Evolutionary conservation across 2,113 vertebrate species (phyloP).

Genomic region (Thinocorus orbignyianus): DNA sequence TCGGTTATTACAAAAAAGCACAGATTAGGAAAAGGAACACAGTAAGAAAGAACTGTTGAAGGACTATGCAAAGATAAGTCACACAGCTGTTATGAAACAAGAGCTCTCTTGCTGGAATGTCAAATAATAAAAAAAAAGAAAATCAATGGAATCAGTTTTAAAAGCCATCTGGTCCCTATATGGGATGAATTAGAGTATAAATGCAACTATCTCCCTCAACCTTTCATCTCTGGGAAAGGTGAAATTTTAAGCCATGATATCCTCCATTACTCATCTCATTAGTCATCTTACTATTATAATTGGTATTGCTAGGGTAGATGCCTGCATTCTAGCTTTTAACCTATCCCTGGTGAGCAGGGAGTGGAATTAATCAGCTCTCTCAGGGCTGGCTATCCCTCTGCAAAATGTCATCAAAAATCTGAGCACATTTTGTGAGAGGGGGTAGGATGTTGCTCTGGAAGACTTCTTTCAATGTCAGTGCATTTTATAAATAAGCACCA

Average conservation of each 20-base stretch:
- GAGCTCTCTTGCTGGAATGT: neutral
- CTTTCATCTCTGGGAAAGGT: constrained; percentile 16
- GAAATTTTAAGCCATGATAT: constrained; percentile 11
- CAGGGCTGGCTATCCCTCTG: neutral
- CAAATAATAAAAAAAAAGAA: neutral
- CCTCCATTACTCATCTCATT: constrained; percentile 15
- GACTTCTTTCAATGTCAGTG: neutral
- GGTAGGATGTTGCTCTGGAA: neutral
- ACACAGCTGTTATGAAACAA: neutral
- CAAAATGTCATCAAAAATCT: neutral
- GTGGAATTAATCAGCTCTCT: neutral
- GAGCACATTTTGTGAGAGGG: neutral
- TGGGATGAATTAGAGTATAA: neutral
- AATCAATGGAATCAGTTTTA: neutral
- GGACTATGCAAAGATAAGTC: neutral
- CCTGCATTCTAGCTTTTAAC: neutral
- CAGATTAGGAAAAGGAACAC: neutral
- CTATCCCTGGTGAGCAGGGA: neutral
- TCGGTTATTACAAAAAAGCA: neutral
- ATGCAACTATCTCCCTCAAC: neutral
- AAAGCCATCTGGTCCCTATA: neutral
- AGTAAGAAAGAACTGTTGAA: neutral
- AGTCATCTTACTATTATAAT: neutral
- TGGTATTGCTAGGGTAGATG: neutral
- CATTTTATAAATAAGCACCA: neutral